Base-by-base conservation (phyloP, 2,888 invertebrate genomes). In the Netelia melanura region DNA sequence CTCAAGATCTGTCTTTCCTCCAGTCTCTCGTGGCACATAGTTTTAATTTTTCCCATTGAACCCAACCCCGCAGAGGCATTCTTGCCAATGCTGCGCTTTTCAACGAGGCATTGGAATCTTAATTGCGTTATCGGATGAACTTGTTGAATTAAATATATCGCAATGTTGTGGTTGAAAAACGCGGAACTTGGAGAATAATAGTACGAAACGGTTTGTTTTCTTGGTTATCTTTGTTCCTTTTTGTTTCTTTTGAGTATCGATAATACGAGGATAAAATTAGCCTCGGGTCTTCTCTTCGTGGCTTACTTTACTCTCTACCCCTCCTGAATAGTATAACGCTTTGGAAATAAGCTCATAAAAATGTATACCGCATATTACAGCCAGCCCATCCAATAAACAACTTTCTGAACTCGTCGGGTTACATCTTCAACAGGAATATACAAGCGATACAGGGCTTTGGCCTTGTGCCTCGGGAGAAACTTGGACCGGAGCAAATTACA, bases 121-220 rank as follows among this genome's bases (percentile, higher is more conserved):
- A 61, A 81, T 81, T 74, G 74, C 61, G 61, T 74, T 61, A 43
- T 68, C 38, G 58, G 48, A 74, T 56, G 48, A 67, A 23, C 68
- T 58, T n/a, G n/a, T 8, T 48, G 56, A 58, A 74, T 81, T 74
- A 44, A 11, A 52, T 61, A 64, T 30, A 78, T 67, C 56, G 25
- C 38, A 25, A 21, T 56, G 23, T 30, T 6, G 2, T 11, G 14
- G 17, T 54, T n/a, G 43, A 17, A 58, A 21, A 58, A 9, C 8
- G 21, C 58, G 2, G 14, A 48, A 10, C 14, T 48, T 48, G 48
- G 14, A 48, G 48, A 11, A 48, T 48, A 48, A 48, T 48, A 48
- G 10, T 48, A 48, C 0, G 48, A 14, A 48, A 10, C 10, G 14
- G 14, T 48, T 48, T 48, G 10, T 48, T 11, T 48, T 48, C 48